These are phyloP conservation scores for Cetonia aurata DNA, from an alignment of 2,888 invertebrate genomes.

Conservation along the genomic window DNA sequence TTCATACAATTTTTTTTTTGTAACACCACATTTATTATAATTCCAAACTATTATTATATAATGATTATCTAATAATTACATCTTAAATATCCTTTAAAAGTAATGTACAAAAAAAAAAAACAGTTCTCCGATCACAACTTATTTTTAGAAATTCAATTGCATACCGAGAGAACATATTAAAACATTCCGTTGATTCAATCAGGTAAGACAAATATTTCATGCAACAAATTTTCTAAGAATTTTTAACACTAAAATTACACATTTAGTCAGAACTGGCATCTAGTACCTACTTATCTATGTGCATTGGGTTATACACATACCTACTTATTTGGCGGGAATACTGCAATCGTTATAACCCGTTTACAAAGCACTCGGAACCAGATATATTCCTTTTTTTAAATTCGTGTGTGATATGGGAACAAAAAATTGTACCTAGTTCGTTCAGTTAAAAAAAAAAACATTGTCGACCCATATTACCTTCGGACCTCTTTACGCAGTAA, in stretches of 20 bases:
- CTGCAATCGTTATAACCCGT: constrained; percentile 35
- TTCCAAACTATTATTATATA: too few species aligned
- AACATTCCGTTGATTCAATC: not conserved
- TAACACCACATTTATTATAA: too few species aligned
- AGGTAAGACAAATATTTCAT: constrained; percentile 8
- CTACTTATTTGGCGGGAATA: constrained; percentile 32
- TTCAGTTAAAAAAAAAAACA: too few species aligned
- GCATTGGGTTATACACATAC: constrained; percentile 13
- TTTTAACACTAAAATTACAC: not conserved
- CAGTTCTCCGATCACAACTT: too few species aligned
- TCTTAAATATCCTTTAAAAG: too few species aligned
- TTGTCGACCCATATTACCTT: too few species aligned
- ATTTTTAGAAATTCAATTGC: constrained; percentile 2
- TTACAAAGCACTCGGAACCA: constrained; percentile 14
- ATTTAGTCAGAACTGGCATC: constrained; percentile 17
- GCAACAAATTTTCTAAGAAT: constrained; percentile 18
- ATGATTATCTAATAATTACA: too few species aligned
- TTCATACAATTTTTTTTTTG: too few species aligned
- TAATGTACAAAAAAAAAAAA: too few species aligned
- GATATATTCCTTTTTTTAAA: not conserved
- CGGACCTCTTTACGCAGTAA: too few species aligned
- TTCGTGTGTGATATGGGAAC: too few species aligned
- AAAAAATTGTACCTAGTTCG: too few species aligned
- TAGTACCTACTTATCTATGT: not conserved
- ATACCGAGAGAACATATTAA: not conserved